Conservation (phyloP, 23 tunicate species). For the Styela clava region DNA sequence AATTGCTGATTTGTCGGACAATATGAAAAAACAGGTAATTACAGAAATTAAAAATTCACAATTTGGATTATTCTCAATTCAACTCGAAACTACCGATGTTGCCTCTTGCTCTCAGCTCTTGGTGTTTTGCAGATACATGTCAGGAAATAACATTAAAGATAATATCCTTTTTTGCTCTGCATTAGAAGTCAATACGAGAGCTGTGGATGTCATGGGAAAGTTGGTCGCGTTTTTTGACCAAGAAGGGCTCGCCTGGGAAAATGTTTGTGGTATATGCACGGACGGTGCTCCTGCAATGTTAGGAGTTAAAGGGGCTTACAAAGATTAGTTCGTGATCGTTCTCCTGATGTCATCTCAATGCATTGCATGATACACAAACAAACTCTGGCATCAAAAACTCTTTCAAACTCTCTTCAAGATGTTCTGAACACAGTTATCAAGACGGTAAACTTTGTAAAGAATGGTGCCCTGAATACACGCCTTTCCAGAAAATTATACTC, state of each 20-base stretch:
- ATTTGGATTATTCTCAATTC: conserved; percentile 4
- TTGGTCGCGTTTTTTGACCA: not conserved
- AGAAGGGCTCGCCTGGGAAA: conserved; percentile 3
- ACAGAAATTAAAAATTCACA: conserved; percentile 25
- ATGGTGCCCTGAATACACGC: conserved; percentile 40
- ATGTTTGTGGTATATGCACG: conserved; percentile 25
- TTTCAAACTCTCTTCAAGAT: conserved; percentile 42
- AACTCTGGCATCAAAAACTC: conserved; percentile 58
- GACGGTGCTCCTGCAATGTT: conserved; percentile 63
- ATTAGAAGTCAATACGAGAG: conserved; percentile 19
- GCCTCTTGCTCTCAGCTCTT: conserved; percentile 4
- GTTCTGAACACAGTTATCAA: conserved; percentile 58
- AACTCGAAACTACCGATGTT: conserved; percentile 12
- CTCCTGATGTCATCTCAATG: conserved; percentile 41
- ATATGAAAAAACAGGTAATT: conserved; percentile 22
- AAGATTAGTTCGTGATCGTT: conserved; percentile 27
- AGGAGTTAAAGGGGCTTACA: conserved; percentile 52
- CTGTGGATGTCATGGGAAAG: conserved; percentile 29
- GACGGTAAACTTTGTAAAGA: conserved; percentile 56
- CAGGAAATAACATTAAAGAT: not conserved
- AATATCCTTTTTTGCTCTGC: conserved; percentile 27
- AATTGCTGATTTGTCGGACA: conserved; percentile 26
- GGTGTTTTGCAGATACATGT: conserved; percentile 7
- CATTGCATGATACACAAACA: conserved; percentile 64
- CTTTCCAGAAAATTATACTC: conserved; percentile 46